Base-by-base conservation (phyloP, 2,888 invertebrate genomes). In the Ethmia dodecea region DNA sequence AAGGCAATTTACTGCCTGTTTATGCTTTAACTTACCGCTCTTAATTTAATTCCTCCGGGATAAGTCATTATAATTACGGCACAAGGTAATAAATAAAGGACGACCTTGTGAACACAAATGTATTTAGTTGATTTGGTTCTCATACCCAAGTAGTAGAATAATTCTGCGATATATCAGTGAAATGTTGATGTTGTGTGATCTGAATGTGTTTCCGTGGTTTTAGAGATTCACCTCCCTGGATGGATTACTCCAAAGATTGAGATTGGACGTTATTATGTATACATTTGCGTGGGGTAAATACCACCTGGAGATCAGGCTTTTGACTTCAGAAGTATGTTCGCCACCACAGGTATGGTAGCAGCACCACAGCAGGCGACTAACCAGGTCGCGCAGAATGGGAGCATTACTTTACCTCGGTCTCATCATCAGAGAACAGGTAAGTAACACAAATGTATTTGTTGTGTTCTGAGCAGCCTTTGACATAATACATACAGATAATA, bases 351-450 rank as follows among this genome's bases (percentile, higher is more conserved):
- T 56, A 73, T 79, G 68, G 75, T 76, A 73, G 77, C 83, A 56
- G 76, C 75, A 50, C 77, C 84, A 31, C 86, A 86, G 55, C 78
- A 77, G 50, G 71, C 79, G 53, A 67, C 76, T 55, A 73, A 73
- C 37, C 77, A 83, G 60, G 73, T 81, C 53, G 73, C 84, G 16
- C 74, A 73, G 49, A 83, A 80, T 63, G 86, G 86, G 47, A 86
- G 83, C 57, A 86, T 74, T 18, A 86, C 86, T 16, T 56, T 86
- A 43, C 86, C 86, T 31, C 63, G 86, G 40, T 86, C 86, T 22
- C 84, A 86, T 52, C 86, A 86, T 55, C 86, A 86, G 55, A 78
- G 84, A 58, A 77, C 81, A 66, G 86, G 86, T 81, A 32, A 24
- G 9, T 20, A n/a, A n/a, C n/a, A n/a, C n/a, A n/a, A n/a, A n/a